phyloP scores from a whole-genome alignment of 2,113 vertebrate genomes.

The Phrynosoma blainvillii region DNA sequence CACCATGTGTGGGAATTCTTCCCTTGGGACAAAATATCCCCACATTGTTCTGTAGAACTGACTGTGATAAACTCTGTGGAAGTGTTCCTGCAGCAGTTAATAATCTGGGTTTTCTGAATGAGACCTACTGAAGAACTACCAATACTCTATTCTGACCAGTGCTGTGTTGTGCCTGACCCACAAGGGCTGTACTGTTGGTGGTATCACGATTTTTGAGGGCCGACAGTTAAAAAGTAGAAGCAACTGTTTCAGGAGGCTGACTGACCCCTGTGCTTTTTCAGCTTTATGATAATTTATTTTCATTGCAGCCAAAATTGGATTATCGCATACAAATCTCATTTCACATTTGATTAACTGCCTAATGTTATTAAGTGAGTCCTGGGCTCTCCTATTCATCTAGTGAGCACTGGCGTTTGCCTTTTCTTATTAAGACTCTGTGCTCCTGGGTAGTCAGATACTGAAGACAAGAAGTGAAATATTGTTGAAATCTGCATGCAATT shows the following conservation, averaged over 20 bases:
- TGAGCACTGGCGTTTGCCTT: background rate
- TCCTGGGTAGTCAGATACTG: background rate
- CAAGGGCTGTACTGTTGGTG: background rate
- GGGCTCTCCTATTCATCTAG: background rate
- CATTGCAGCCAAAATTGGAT: background rate
- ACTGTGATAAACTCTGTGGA: background rate
- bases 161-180: too few species aligned
- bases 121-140: background rate
- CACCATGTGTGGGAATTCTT: background rate
- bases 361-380: background rate
- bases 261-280: background rate
- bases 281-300: background rate
- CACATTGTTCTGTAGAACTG: background rate
- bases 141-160: background rate
- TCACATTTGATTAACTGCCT: background rate
- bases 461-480: background rate
- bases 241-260: background rate
- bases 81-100: background rate
- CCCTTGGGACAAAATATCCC: background rate
- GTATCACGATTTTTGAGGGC: background rate
- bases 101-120: background rate
- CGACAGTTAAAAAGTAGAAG: background rate
- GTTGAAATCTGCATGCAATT: background rate
- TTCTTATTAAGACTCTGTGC: background rate
- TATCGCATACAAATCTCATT: background rate